phyloP scores from a whole-genome alignment of 2,888 invertebrate genomes.

The Cremastinae sp. region DNA sequence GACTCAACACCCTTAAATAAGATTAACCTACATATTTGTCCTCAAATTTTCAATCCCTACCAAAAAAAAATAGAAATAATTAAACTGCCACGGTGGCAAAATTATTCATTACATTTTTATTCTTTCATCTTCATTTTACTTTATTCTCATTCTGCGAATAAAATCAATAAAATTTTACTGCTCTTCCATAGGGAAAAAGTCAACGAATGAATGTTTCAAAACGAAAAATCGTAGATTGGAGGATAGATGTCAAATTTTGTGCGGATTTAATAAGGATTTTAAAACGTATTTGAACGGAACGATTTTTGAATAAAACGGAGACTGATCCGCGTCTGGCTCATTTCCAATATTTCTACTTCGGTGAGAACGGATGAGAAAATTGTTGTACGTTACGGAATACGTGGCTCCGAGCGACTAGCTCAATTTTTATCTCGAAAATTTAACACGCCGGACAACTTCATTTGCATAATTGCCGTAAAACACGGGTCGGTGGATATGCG shows the following conservation, averaged over 20 bases:
- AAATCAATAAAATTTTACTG: neutral
- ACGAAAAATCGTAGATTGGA: no score
- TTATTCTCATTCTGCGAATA: no score
- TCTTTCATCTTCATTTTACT: no score
- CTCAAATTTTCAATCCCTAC: no score
- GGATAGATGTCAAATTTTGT: no score
- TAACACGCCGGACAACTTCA: slow-evolving; percentile 5
- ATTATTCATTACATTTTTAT: no score
- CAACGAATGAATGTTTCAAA: no score
- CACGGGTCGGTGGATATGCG: neutral
- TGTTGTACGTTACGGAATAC: neutral
- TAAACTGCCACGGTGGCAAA: no score
- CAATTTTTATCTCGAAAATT: slow-evolving; percentile 5
- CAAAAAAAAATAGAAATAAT: no score
- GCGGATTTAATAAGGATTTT: no score
- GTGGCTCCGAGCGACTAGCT: neutral
- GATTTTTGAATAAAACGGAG: neutral
- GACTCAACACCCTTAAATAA: no score
- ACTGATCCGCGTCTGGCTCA: neutral
- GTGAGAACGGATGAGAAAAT: neutral
- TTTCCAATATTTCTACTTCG: neutral
- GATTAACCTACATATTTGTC: neutral
- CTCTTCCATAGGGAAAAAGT: no score
- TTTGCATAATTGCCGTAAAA: slow-evolving; percentile 3
- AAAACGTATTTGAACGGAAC: neutral